These are phyloP conservation scores for Platyura marginata DNA, from an alignment of 1,140 invertebrate species.

Conservation along the genomic window DNA sequence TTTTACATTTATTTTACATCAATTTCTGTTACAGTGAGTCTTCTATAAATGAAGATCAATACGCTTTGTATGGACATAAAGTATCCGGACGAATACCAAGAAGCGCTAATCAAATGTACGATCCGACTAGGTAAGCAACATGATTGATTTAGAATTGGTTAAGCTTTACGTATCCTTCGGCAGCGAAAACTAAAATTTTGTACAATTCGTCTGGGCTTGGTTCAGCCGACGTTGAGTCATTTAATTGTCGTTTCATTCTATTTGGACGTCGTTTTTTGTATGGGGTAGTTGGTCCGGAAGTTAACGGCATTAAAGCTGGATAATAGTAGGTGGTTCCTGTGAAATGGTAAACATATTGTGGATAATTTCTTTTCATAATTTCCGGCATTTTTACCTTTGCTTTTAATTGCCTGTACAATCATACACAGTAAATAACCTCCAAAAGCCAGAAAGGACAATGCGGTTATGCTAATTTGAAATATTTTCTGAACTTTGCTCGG, in stretches of 20 bases:
- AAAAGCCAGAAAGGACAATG: slow-evolving; percentile 55
- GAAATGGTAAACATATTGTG: neutral
- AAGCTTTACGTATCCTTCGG: slow-evolving; percentile 28
- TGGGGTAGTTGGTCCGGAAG: too few relatives aligned
- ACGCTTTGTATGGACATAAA: slow-evolving; percentile 59
- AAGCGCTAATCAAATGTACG: slow-evolving; percentile 20
- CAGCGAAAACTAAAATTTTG: slow-evolving; percentile 26
- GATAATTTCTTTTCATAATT: too few relatives aligned
- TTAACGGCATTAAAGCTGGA: too few relatives aligned
- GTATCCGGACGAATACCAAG: slow-evolving; percentile 29
- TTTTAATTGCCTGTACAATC: slow-evolving; percentile 46
- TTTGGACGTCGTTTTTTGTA: too few relatives aligned
- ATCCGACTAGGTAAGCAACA: slow-evolving; percentile 17
- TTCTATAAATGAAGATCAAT: slow-evolving; percentile 55
- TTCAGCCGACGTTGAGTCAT: slow-evolving; percentile 9
- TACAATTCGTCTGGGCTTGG: slow-evolving; percentile 29
- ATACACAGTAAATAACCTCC: slow-evolving; percentile 57
- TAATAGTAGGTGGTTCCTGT: slow-evolving; percentile 17
- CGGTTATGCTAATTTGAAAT: slow-evolving; percentile 51
- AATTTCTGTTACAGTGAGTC: slow-evolving; percentile 36
- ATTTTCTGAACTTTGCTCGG: slow-evolving; percentile 40
- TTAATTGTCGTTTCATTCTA: neutral
- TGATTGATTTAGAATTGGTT: neutral
- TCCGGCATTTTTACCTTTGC: too few relatives aligned
- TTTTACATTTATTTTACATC: neutral